These are phyloP conservation scores for Leptinotarsa undecemlineata DNA, from an alignment of 1,140 invertebrate species.

Conservation along the genomic window DNA sequence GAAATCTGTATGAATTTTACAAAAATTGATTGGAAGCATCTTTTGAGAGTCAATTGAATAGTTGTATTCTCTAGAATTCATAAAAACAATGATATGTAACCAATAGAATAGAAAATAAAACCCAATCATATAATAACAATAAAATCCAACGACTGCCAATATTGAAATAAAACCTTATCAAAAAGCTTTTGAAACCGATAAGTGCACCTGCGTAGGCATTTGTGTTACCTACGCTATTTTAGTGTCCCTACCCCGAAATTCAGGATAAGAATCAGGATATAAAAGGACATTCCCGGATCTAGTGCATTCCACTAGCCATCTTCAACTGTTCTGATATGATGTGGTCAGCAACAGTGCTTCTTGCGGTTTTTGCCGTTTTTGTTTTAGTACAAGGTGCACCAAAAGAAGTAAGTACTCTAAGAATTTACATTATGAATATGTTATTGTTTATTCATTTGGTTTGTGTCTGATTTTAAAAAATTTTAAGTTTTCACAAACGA, in stretches of 20 bases:
- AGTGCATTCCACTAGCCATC: neutral
- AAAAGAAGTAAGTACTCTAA: slow-evolving; percentile 4
- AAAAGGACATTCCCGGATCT: neutral
- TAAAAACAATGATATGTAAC: too few relatives aligned
- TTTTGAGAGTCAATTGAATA: too few relatives aligned
- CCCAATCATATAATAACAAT: neutral
- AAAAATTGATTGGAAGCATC: too few relatives aligned
- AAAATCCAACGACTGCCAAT: neutral
- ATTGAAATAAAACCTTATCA: slow-evolving; percentile 2
- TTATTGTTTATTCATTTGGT: neutral
- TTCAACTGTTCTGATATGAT: neutral
- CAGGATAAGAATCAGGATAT: slow-evolving; percentile 15
- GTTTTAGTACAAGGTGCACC: slow-evolving; percentile 9
- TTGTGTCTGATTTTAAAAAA: too few relatives aligned
- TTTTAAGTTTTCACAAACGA: too few relatives aligned
- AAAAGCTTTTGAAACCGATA: neutral
- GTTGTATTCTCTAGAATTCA: too few relatives aligned
- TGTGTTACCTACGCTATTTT: neutral
- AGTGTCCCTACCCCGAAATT: slow-evolving; percentile 8
- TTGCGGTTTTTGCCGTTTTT: slow-evolving; percentile 7
- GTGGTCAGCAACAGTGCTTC: slow-evolving; percentile 14
- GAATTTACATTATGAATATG: neutral
- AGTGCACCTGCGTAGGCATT: slow-evolving; percentile 12
- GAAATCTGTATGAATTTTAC: too few relatives aligned
- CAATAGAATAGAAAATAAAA: neutral